Conservation (phyloP, 2,888 invertebrate species). For the Itoplectis maculator region DNA sequence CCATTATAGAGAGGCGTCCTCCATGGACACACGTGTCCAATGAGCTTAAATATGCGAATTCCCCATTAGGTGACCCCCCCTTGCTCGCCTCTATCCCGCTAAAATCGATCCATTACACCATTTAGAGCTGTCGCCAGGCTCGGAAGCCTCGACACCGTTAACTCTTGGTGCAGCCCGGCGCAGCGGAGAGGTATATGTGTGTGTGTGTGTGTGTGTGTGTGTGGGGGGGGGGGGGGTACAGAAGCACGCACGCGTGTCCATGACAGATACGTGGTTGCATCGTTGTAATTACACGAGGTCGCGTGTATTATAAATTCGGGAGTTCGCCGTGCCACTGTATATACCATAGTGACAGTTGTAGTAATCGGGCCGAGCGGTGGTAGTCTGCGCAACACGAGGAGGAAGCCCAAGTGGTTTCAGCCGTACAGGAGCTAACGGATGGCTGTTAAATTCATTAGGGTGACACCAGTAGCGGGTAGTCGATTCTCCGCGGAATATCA, state of each 20-base stretch:
- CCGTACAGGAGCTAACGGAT: slow-evolving; percentile 63
- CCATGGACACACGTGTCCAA: background rate
- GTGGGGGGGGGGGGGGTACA: too few relatives aligned
- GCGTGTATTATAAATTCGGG: slow-evolving; percentile 50
- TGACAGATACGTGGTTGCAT: slow-evolving; percentile 19
- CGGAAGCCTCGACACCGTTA: slow-evolving; percentile 18
- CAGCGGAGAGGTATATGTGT: slow-evolving; percentile 14
- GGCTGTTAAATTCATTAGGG: slow-evolving; percentile 75
- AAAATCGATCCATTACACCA: slow-evolving; percentile 27
- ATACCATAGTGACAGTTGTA: background rate
- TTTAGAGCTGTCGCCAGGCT: slow-evolving; percentile 21
- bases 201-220: too few relatives aligned
- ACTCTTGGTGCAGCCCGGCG: slow-evolving; percentile 7
- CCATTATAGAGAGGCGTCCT: background rate
- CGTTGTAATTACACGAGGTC: slow-evolving; percentile 39
- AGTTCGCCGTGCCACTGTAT: slow-evolving; percentile 7
- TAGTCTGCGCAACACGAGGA: slow-evolving; percentile 10
- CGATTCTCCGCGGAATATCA: slow-evolving; percentile 73
- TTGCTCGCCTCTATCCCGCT: background rate
- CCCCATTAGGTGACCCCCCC: background rate
- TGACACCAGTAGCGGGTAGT: slow-evolving; percentile 65
- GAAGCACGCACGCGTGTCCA: slow-evolving; percentile 26
- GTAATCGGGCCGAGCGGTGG: slow-evolving; percentile 15
- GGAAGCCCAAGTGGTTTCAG: slow-evolving; percentile 40
- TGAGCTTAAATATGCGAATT: slow-evolving; percentile 17